Evolutionary conservation across 2,888 invertebrate species (phyloP), one percentile per base, ranked within the genome.

Genomic region (Sarcophaga caerulescens): DNA sequence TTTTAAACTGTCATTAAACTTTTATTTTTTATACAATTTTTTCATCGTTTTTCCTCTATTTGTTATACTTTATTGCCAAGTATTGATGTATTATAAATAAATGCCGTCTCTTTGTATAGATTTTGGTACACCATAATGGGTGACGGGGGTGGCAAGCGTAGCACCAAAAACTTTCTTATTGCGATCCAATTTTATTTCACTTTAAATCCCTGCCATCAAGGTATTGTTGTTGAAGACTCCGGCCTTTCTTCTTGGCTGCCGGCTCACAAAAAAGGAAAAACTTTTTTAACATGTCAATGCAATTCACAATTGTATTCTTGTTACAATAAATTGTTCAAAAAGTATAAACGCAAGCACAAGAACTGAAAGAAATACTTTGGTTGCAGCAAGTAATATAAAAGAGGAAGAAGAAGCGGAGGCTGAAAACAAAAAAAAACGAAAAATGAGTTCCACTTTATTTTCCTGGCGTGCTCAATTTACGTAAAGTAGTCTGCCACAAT

Each of bases 1-100:
- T 65, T 89, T 92, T 91, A 91, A 92, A 92, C 91, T 92, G 91
- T 91, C 92, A 92, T 91, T 91, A 92, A 91, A 91, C 90, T 91
- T 91, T 52, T 35, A 35, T 35, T 35, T 35, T 90, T 87, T 63
- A n/a, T 35, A 25, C 44, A 14, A 5, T 47, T 73, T 45, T 66
- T 73, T 19, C 57, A 3, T 10, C 25, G 23, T 63, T 35, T 14
- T 57, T 35, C 45, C 17, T 52, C 52, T 17, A 14, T 52, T 52
- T n/a, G 6, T 45, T 47, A 35, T 74, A 57, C 19, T 68, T 78
- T 76, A 73, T 83, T 82, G 71, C 80, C 76, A 85, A 75, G 81
- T 85, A 85, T 83, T 85, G 85, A 77, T 85, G 85, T 70, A 77
- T 66, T 74, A 80, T 68, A 76, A 66, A 80, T 77, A 76, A 63